Evolutionary conservation across 2,888 invertebrate species (phyloP), one percentile per base, ranked within the genome.

Genomic region (Dolichopus griseipennis): DNA sequence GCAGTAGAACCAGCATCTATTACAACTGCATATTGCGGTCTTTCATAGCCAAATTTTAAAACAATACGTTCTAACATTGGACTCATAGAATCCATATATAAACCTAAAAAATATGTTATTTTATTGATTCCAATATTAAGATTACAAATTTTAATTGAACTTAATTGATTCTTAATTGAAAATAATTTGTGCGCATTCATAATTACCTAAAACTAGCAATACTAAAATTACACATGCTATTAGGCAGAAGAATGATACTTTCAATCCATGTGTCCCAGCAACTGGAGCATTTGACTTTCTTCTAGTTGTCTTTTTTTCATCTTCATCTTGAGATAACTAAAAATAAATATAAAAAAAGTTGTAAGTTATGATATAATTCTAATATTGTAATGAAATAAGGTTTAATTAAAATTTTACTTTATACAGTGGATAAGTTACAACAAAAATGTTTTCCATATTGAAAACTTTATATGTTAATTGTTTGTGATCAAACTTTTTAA

Each of bases 1-100:
- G 96, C 97, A 0, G 96, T 96, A 69, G 95, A 95, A 2, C 97
- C 96, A 6, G 95, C 96, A 82, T 97, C 97, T 73, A 97, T 90
- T 73, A 97, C 89, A 33, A 95, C 91, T 0, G 93, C 94, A 83
- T 95, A 89, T 65, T 87, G 86, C 61, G 85, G 84, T 74, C 87
- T 86, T 75, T 87, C 85, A 75, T 92, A 86, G 65, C 91, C 92
- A 68, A 93, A 83, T 66, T 85, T 85, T 76, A 88, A 87, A 33
- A 90, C 91, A 69, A 92, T 78, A n/a, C 85, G 85, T 75, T 92
- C 91, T 71, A 91, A 81, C 76, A 88, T 76, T 0, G 81, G 81
- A 72, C 78, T 81, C 62, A 81, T 78, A 43, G 81, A 78, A 66
- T 81, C 81, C 65, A 79, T 77, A 66, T 80, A 76, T 9, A 79